A percentile compares a stretch with the other conserved stretches of the same genome.
Conservation (phyloP, 2,113 vertebrate genomes). For the Oryzias celebensis region DNA sequence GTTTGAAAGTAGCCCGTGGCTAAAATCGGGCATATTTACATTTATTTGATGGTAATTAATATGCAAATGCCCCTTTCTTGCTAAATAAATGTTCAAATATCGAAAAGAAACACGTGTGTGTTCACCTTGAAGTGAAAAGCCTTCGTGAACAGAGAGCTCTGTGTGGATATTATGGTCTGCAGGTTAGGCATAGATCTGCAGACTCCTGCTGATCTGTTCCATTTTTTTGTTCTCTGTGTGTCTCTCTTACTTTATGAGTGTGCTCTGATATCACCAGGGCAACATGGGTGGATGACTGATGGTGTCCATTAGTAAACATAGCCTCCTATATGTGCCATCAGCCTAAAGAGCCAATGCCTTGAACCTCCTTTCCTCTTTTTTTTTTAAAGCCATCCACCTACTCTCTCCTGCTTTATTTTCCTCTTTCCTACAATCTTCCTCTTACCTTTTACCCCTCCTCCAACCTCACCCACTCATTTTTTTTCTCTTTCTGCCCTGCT, state of each 20-base stretch:
- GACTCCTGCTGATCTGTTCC: slow-evolving; percentile 63
- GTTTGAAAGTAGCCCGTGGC: too few species aligned
- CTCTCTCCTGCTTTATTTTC: slow-evolving; percentile 36
- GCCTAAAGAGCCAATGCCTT: slow-evolving; percentile 64
- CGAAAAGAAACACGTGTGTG: slow-evolving; percentile 33
- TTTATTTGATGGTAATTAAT: slow-evolving; percentile 32
- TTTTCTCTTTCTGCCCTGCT: slow-evolving; percentile 9
- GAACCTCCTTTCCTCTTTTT: slow-evolving; percentile 26
- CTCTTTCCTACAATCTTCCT: slow-evolving; percentile 38
- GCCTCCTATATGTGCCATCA: slow-evolving; percentile 66
- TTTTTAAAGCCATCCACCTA: background rate
- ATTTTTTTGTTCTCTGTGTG: slow-evolving; percentile 65
- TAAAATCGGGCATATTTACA: slow-evolving; percentile 15
- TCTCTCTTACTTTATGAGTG: slow-evolving; percentile 63
- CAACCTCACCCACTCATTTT: slow-evolving; percentile 19
- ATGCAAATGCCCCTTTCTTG: slow-evolving; percentile 28
- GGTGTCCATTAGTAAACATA: slow-evolving; percentile 75
- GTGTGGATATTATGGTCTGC: slow-evolving; percentile 51
- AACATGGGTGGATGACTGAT: slow-evolving; percentile 73
- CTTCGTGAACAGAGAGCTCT: slow-evolving; percentile 37
- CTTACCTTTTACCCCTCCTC: slow-evolving; percentile 32
- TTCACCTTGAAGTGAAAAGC: slow-evolving; percentile 37
- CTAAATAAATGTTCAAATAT: slow-evolving; percentile 35
- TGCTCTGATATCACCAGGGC: slow-evolving; percentile 55
- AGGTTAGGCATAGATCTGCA: slow-evolving; percentile 53